Base-by-base conservation (phyloP, 2,888 invertebrate species). In the Agrotis exclamationis region DNA sequence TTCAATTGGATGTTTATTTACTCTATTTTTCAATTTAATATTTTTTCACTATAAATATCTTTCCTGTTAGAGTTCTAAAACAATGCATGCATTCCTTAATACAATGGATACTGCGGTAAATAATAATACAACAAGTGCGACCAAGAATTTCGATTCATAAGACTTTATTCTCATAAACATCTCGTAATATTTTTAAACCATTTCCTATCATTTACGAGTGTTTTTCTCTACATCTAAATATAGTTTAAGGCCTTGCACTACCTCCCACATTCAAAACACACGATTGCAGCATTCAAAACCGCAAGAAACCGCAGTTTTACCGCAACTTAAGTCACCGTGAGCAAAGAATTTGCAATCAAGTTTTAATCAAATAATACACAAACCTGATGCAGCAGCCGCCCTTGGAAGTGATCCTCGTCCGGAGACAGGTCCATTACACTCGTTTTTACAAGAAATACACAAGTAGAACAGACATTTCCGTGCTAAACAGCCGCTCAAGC, bases 391-490 rank as follows among this genome's bases (percentile, higher is more conserved):
- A 98, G 93, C 62, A 98, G 93, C 63, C 98, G 97, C 7, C 98
- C 98, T 77, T 97, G 97, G 90, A 98, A 98, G 91, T 98, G 97
- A 88, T 98, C 98, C 86, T 98, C 98, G 86, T 98, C 98, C n/a
- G 97, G 97, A n/a, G 97, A 97, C 70, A 97, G 96, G 93, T 97
- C 97, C 95, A 97, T 96, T 89, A 82, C 82, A 70, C 70, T 74
- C 9, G 63, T 75, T 87, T 88, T 72, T 74, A 83, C 76, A 79
- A 71, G 70, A 87, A 87, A 87, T 85, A 88, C 75, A 80, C 80
- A 79, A 84, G 78, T 85, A 90, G 89, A 89, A 86, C 85, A 77
- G 75, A 90, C 89, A 90, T 94, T 92, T 93, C 92, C 92, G 91
- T 90, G 80, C 82, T 74, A 80, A 85, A 89, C 83, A 90, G 68